Evolutionary conservation across 2,113 vertebrate genomes (phyloP), one percentile per base, ranked within the genome.

Genomic region (Porphyrio hochstetteri): DNA sequence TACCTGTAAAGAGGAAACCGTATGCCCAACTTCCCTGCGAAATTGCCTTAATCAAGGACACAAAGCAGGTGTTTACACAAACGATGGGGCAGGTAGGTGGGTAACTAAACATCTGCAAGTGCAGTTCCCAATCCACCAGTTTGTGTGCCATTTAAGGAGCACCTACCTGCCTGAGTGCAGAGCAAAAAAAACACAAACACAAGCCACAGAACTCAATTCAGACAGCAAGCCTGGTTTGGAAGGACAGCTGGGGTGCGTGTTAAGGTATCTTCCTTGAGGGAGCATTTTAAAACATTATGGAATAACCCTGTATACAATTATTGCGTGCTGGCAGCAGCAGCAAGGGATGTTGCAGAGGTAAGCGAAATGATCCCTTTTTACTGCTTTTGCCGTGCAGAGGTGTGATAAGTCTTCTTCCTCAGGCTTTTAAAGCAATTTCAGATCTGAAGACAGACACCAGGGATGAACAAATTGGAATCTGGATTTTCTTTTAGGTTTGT

Each of bases 201-300:
- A 46, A 69, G 44, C 21, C n/a, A 24, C 17, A 74, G 55, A 56
- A 10, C 7, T 40, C 50, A 17, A 14, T 10, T 23, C 35, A 60
- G 75, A 70, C 7, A 36, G 29, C 3, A 5, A 36, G 56, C 40
- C 16, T 50, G 52, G 16, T 36, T 67, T 0, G 1, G 53, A 60
- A 57, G 52, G 28, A 27, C 46, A 25, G 0, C 0, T 12, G 35
- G 38, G 40, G 4, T 10, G 38, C 7, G 4, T 1, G 8, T 50
- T 13, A 27, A 3, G 5, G 50, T 11, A 11, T 18, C 27, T 71
- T 64, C 17, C 87, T 75, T 2, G 20, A 91, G 36, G 12, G 63
- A 46, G 11, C 0, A 0, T 40, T 79, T 59, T 29, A 42, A 86
- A 65, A 28, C 10, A 2, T 21, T 13, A 10, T 7, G 23, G 38